Conservation (phyloP, 2,888 invertebrate genomes). For the Perizoma affinitatum region DNA sequence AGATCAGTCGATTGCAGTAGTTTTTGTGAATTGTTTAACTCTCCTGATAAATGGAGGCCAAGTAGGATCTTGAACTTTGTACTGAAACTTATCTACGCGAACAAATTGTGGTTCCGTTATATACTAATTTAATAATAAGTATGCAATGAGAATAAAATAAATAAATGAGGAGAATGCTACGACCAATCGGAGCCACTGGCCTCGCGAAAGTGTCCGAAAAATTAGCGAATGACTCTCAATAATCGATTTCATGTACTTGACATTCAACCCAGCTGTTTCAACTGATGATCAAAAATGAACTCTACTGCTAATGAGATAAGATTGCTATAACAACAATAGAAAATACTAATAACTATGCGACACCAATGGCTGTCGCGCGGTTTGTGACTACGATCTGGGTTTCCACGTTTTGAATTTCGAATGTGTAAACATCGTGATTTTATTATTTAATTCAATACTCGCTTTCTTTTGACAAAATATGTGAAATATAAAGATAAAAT, state of each 20-base stretch:
- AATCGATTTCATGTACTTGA: slow-evolving; percentile 81
- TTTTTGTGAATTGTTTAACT: too few relatives aligned
- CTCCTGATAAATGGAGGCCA: too few relatives aligned
- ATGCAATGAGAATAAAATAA: too few relatives aligned
- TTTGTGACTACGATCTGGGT: slow-evolving; percentile 50
- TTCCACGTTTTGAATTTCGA: slow-evolving; percentile 65
- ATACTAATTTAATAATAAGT: too few relatives aligned
- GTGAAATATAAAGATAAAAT: not conserved
- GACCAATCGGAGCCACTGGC: slow-evolving; percentile 52
- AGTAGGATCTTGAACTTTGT: too few relatives aligned
- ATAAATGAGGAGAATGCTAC: too few relatives aligned
- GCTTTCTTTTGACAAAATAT: slow-evolving; percentile 29
- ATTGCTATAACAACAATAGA: slow-evolving; percentile 39
- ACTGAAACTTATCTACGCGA: too few relatives aligned
- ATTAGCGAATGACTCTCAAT: slow-evolving; percentile 54
- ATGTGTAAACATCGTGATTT: slow-evolving; percentile 50
- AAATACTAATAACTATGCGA: slow-evolving; percentile 52
- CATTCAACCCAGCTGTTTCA: slow-evolving; percentile 59
- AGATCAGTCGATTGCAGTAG: too few relatives aligned
- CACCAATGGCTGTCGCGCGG: slow-evolving; percentile 43
- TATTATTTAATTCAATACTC: slow-evolving; percentile 51
- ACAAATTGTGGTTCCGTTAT: too few relatives aligned
- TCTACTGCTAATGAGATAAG: slow-evolving; percentile 38
- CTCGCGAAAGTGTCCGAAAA: slow-evolving; percentile 72
- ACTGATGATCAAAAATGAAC: slow-evolving; percentile 42